Base-by-base conservation (phyloP, 1,140 invertebrate genomes). In the Oppia nitens region DNA sequence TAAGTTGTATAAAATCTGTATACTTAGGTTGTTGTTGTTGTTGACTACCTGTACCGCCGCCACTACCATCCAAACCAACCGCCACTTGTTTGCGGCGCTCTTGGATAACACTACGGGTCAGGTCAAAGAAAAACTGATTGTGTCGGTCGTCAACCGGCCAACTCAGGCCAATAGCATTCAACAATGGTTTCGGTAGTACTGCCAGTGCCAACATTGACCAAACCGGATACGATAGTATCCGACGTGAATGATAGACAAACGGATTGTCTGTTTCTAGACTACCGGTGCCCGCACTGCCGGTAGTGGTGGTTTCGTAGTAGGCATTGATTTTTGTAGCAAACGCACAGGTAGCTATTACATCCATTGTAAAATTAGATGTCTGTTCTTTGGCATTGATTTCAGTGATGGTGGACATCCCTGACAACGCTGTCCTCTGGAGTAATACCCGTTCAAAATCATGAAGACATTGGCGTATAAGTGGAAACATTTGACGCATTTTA, bases 321-420 rank as follows among this genome's bases (percentile, higher is more conserved):
- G 75, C 75, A 59, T 80, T 74, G 1, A 73, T 72, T 0, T 75
- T 67, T 11, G 81, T 63, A 21, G 81, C 81, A 63, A 78, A 82
- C 3, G 74, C 76, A 40, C 75, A 76, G 4, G 68, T 72, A 2
- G 73, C 76, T 27, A 82, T 79, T 1, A 79, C 69, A 63, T 82
- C 80, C 24, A 79, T 78, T 0, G 75, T n/a, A n/a, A n/a, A n/a
- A n/a, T n/a, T 74, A 57, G 9, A 54, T 54, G 12, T 52, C 45
- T n/a, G 12, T 47, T n/a, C 12, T 47, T 12, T 47, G n/a, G n/a
- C n/a, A n/a, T n/a, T n/a, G n/a, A n/a, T n/a, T n/a, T n/a, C n/a
- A 14, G 12, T 32, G 12, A 12, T 11, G 23, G 12, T 45, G 21
- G 14, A 45, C 53, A 12, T 45, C 21, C 17, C n/a, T n/a, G n/a